Percentiles rank a stretch among this genome's conserved stretches.
phyloP scores from a whole-genome alignment of 23 tunicate species.

The Oikopleura dioica region DNA sequence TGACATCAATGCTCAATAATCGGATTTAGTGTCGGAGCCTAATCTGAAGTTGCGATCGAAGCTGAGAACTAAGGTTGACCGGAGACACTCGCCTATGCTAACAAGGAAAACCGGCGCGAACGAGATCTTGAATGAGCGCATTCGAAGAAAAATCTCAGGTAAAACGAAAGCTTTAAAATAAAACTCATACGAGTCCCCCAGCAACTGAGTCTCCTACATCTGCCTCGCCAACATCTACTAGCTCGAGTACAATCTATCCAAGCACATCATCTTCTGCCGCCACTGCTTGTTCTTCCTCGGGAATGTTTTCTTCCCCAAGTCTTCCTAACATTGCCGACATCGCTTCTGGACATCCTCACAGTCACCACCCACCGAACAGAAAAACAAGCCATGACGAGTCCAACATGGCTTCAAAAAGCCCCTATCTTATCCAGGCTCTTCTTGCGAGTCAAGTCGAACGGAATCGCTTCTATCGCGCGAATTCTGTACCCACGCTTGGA shows the following conservation, averaged over 20 bases:
- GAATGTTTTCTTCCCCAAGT: not conserved
- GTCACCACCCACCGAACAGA: not conserved
- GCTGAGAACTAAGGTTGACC: constrained; percentile 43
- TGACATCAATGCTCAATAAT: not conserved
- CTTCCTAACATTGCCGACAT: not conserved
- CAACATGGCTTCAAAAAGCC: not conserved
- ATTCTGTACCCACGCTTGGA: not conserved
- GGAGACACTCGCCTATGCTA: constrained; percentile 43
- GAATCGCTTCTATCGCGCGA: not conserved
- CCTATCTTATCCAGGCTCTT: not conserved
- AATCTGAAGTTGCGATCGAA: constrained; percentile 55
- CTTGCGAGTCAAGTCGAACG: not conserved
- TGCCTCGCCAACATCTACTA: no score
- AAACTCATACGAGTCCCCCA: no score
- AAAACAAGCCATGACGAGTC: not conserved
- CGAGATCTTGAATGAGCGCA: constrained; percentile 19
- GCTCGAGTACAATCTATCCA: no score
- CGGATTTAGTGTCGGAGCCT: constrained; percentile 54
- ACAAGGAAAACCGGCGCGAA: constrained; percentile 20
- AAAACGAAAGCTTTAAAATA: no score
- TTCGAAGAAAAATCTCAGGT: not conserved
- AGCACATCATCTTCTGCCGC: no score
- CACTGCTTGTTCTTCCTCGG: no score
- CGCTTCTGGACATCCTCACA: not conserved
- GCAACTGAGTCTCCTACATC: no score